Percentiles rank a stretch among this genome's conserved stretches.
Evolutionary conservation across 2,888 invertebrate genomes (phyloP).

Genomic region (Caenorhabditis japonica): DNA sequence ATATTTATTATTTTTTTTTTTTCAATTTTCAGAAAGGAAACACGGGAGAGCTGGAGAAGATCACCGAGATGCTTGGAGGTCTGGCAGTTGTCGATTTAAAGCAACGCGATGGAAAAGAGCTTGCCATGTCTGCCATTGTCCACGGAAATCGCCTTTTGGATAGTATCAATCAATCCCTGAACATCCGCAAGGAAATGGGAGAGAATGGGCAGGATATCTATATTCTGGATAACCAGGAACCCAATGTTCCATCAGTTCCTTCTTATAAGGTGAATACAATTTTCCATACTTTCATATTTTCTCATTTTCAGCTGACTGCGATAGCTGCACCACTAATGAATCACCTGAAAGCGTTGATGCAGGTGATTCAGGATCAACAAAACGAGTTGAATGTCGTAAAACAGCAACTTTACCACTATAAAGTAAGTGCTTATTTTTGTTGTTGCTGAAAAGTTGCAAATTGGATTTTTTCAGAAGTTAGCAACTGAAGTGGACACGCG

Average conservation of each 20-base stretch:
- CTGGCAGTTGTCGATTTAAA: conserved; percentile 85
- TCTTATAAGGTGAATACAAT: conserved; percentile 66
- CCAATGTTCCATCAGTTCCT: conserved; percentile 72
- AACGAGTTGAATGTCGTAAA: conserved; percentile 66
- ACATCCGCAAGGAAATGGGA: conserved; percentile 64
- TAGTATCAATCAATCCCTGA: conserved; percentile 71
- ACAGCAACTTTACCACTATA: conserved; percentile 69
- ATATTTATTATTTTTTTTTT: background rate
- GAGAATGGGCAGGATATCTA: conserved; percentile 57
- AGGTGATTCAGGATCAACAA: conserved; percentile 74
- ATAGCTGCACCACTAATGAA: conserved; percentile 77
- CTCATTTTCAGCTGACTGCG: conserved; percentile 60
- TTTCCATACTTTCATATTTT: background rate
- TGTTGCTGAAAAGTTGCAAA: background rate
- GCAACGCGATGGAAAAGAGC: conserved; percentile 70
- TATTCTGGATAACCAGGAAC: conserved; percentile 62
- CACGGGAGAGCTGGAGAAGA: conserved; percentile 68
- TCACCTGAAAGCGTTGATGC: conserved; percentile 75
- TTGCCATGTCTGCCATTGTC: conserved; percentile 76
- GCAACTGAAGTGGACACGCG: conserved; percentile 62
- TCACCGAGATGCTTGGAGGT: conserved; percentile 93
- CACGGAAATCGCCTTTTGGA: conserved; percentile 77
- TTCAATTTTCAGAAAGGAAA: conserved; percentile 63
- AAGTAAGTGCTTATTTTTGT: conserved; percentile 43
- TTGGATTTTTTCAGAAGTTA: conserved; percentile 30